Evolutionary conservation across 2,888 invertebrate species (phyloP), one percentile per base, ranked within the genome.

Genomic region (Crossocerus cetratus): DNA sequence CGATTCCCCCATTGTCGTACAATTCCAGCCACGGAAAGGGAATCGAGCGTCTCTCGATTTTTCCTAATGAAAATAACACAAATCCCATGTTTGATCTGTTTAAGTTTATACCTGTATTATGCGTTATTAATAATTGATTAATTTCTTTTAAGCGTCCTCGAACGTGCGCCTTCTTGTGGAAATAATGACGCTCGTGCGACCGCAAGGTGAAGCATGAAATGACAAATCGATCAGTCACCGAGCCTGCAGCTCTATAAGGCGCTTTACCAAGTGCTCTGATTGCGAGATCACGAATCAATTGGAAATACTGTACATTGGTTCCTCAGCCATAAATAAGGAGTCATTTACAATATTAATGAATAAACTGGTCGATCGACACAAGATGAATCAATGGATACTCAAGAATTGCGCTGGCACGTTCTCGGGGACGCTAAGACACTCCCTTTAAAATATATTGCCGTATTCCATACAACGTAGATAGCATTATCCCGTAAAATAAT

Each of bases 371-470:
- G 20, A 18, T 32, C 32, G 21, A 13, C 14, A 55, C 11, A 55
- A 20, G 20, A 16, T 14, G 20, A 55, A 55, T 20, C 14, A 55
- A 20, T 16, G 54, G 53, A 57, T 42, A 72, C 72, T 69, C 67
- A 68, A 63, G 63, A 68, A 62, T 70, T 69, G 18, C 59, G 58
- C 59, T 67, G 62, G 69, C 64, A 70, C 68, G 23, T 68, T 66
- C 60, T 67, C 68, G 73, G 64, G 72, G 69, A 75, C 62, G 72
- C 79, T 74, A 80, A 78, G 77, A 78, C 75, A 80, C 75, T 80
- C 74, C 74, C 75, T 67, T 76, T 78, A 79, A 79, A 78, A 78
- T 75, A 80, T 77, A 80, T 66, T 74, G 80, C 72, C 71, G 78
- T 78, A 78, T 71, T 76, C 59, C 61, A 78, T 76, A 80, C 66